Conservation (phyloP, 35 echinoderm and acorn worm species). For the Holothuria glaberrima region DNA sequence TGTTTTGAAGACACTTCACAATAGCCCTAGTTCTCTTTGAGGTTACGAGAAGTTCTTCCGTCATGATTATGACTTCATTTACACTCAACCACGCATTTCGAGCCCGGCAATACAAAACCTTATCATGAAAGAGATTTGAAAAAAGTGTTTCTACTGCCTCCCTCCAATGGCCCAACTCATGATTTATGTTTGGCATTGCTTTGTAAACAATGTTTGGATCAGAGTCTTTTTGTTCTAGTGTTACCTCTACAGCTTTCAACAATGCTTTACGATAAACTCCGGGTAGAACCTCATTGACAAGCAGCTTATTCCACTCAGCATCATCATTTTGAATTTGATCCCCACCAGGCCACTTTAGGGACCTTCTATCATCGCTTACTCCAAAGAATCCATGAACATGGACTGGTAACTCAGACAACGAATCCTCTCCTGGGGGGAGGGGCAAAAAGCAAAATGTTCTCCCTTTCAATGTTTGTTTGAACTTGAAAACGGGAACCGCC, state of each 20-base stretch:
- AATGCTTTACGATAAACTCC: conserved; percentile 51
- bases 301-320: conserved; percentile 81
- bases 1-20: neutral
- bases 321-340: conserved; percentile 71
- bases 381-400: conserved; percentile 95
- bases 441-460: conserved; percentile 92
- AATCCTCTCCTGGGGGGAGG: conserved; percentile 66
- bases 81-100: neutral
- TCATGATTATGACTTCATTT: neutral
- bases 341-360: conserved; percentile 76
- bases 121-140: neutral
- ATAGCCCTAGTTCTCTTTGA: neutral
- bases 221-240: neutral
- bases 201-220: conserved; percentile 1
- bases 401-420: conserved; percentile 73
- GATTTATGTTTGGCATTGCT: conserved; percentile 5
- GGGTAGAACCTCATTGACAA: conserved; percentile 75
- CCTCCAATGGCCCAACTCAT: conserved; percentile 20
- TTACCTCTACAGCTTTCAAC: conserved; percentile 3
- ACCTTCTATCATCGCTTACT: conserved; percentile 72
- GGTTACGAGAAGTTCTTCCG: neutral
- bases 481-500: neutral
- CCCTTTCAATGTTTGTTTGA: conserved; percentile 21
- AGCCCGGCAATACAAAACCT: neutral
- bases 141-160: neutral